These are phyloP conservation scores for Reinhardtius hippoglossoides DNA, from an alignment of 2,113 vertebrate genomes.

Conservation along the genomic window DNA sequence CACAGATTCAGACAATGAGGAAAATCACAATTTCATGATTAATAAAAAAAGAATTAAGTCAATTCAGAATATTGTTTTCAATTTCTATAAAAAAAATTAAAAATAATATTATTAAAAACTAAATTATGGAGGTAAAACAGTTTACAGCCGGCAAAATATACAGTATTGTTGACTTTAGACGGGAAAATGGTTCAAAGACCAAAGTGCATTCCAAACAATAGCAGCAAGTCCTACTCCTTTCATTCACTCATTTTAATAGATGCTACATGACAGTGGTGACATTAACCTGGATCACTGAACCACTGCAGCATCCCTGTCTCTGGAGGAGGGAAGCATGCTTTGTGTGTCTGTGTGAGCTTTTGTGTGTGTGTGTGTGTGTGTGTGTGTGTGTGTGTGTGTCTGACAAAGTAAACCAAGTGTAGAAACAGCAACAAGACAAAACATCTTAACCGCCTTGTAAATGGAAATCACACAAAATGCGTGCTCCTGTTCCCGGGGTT, in stretches of 20 bases:
- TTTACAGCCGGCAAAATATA: too few species aligned
- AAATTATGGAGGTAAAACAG: too few species aligned
- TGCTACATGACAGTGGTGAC: slow-evolving; percentile 11
- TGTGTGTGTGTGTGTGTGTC: neutral
- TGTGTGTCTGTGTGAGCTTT: neutral
- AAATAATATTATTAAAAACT: too few species aligned
- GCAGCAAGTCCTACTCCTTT: neutral
- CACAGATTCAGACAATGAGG: too few species aligned
- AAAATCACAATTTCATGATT: too few species aligned
- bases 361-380: neutral
- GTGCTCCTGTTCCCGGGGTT: neutral
- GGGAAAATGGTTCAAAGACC: neutral
- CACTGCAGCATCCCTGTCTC: slow-evolving; percentile 25
- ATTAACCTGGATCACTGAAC: slow-evolving; percentile 50
- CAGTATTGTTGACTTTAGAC: neutral
- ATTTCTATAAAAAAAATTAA: too few species aligned
- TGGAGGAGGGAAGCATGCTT: neutral
- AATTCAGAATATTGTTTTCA: too few species aligned
- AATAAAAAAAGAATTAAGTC: too few species aligned
- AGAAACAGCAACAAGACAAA: slow-evolving; percentile 5
- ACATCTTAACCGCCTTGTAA: slow-evolving; percentile 8
- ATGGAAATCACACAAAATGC: slow-evolving; percentile 4
- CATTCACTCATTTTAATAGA: neutral
- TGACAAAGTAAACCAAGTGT: slow-evolving; percentile 28
- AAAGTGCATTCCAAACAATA: neutral